Evolutionary conservation across 2,113 vertebrate genomes (phyloP), one percentile per base, ranked within the genome.

Genomic region (Mesocricetus auratus): DNA sequence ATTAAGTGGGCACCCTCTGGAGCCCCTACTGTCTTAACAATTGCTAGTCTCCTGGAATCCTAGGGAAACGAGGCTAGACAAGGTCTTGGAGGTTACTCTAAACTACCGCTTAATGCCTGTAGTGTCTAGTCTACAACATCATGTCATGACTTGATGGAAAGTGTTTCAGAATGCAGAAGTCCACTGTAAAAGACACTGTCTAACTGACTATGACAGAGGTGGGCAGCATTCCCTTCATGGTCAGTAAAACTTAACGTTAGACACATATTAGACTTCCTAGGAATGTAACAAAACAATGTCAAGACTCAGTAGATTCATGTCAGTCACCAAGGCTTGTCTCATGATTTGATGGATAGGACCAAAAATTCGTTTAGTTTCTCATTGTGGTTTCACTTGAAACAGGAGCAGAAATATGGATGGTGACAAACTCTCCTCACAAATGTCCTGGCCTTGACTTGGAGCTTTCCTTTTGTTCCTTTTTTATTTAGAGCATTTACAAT

Each of bases 171-270:
- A 33, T 64, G 91, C 11, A 15, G 77, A 95, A 89, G 42, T 91
- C 64, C 92, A 93, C 60, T 64, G 47, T 85, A 93, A 97, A 96
- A 93, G 66, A 86, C 66, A 58, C 75, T 71, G 15, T 42, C 86
- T 86, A 97, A 92, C 94, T 89, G 22, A 45, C 92, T 77, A 15
- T 95, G 97, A 98, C 58, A 64, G 97, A 97, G 60, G 29, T 2
- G 31, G 50, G 75, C 91, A 93, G 62, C 42, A 89, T 92, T 81
- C 77, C 62, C 79, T 97, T 92, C 92, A 92, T 94, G 98, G 96
- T 91, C 88, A 95, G 96, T 97, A 97, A 93, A 97, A 97, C 94
- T 91, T 97, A 86, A 95, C 89, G 95, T 93, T 91, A 89, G 93
- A 96, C 66, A 90, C 94, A 91, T 45, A 74, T 0, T 95, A 90